Evolutionary conservation across 2,113 vertebrate genomes (phyloP).

Genomic region (Hiodon alosoides): DNA sequence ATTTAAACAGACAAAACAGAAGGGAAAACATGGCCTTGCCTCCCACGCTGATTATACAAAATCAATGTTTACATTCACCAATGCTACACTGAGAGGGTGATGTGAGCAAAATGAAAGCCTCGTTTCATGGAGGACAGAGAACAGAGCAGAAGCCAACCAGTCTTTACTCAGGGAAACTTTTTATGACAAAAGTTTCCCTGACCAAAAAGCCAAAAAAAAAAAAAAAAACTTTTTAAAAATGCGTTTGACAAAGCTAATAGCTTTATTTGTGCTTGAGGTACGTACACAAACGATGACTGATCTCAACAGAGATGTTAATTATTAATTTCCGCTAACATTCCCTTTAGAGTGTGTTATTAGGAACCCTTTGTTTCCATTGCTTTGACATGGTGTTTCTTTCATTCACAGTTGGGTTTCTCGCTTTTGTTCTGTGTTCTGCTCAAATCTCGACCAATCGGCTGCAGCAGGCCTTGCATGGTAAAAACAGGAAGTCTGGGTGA

Average conservation of each 20-base stretch:
- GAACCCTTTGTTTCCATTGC: constrained; percentile 10
- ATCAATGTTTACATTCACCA: too few species aligned
- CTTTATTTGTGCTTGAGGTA: too few species aligned
- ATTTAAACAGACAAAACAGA: too few species aligned
- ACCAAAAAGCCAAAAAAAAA: too few species aligned
- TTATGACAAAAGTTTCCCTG: too few species aligned
- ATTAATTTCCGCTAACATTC: background rate
- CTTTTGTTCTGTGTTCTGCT: constrained; percentile 24
- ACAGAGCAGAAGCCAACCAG: background rate
- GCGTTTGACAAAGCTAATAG: too few species aligned
- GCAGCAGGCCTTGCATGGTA: constrained; percentile 48
- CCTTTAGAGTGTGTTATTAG: background rate
- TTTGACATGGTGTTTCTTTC: constrained; percentile 6
- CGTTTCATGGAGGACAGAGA: background rate
- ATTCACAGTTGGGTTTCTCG: constrained; percentile 5
- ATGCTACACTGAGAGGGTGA: too few species aligned
- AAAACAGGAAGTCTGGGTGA: constrained; percentile 44
- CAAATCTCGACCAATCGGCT: constrained; percentile 33
- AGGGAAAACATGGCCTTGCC: too few species aligned
- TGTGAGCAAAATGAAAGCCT: background rate
- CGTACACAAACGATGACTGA: background rate
- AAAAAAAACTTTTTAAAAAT: too few species aligned
- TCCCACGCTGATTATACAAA: too few species aligned
- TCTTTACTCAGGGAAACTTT: too few species aligned
- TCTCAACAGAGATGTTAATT: background rate